These are phyloP conservation scores for Eufriesea mexicana DNA, from an alignment of 1,140 invertebrate genomes.

Conservation along the genomic window DNA sequence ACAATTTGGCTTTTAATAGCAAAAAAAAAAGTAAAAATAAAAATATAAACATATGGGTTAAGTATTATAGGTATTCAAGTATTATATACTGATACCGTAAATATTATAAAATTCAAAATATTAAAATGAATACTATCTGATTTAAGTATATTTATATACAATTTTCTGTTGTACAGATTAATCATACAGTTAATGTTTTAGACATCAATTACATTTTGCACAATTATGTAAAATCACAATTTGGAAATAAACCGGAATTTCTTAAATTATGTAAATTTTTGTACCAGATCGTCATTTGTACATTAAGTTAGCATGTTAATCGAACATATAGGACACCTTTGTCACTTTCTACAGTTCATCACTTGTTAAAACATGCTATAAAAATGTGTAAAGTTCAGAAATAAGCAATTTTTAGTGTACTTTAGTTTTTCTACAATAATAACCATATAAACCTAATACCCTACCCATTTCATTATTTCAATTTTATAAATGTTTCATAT, in stretches of 20 bases:
- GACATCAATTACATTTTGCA: conserved; percentile 34
- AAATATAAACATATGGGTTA: too few relatives aligned
- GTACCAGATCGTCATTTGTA: conserved; percentile 53
- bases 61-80: too few relatives aligned
- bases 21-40: too few relatives aligned
- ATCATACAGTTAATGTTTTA: conserved; percentile 19
- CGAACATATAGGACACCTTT: conserved; percentile 35
- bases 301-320: conserved; percentile 45
- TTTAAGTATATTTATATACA: conserved; percentile 44
- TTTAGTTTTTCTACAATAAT: neutral
- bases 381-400: conserved; percentile 25
- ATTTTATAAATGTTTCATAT: neutral
- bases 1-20: too few relatives aligned
- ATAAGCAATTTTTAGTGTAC: neutral
- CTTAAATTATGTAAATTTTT: conserved; percentile 46
- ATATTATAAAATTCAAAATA: neutral
- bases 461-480: neutral
- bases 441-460: conserved; percentile 9
- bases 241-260: conserved; percentile 29
- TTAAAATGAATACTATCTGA: conserved; percentile 1
- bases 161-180: conserved; percentile 35
- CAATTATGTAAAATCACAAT: conserved; percentile 32
- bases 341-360: conserved; percentile 9
- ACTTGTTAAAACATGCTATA: conserved; percentile 36
- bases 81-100: neutral